Conservation (phyloP, 2,113 vertebrate species). For the Sylvia atricapilla region DNA sequence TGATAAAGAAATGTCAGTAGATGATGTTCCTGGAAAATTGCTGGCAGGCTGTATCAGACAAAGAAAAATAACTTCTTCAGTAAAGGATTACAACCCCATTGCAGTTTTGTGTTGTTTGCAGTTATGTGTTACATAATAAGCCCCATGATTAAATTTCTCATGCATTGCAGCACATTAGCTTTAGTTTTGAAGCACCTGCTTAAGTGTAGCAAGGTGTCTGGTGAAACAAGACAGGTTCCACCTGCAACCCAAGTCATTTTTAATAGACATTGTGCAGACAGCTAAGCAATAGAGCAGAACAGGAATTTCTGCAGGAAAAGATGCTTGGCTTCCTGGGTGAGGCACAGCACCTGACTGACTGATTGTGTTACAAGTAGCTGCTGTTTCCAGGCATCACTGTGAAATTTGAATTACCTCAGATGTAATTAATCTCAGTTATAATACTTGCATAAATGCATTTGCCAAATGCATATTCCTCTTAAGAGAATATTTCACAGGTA, state of each 20-base stretch:
- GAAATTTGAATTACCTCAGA: neutral
- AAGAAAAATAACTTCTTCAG: slow-evolving; percentile 18
- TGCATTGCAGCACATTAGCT: neutral
- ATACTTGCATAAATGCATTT: neutral
- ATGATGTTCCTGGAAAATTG: slow-evolving; percentile 69
- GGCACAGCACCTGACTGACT: neutral
- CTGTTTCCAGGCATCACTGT: neutral
- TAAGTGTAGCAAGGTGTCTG: neutral
- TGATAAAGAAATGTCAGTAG: slow-evolving; percentile 75
- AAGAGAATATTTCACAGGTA: neutral
- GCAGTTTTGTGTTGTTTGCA: neutral
- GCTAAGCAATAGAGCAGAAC: neutral
- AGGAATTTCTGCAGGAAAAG: slow-evolving; percentile 1
- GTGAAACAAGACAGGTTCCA: neutral
- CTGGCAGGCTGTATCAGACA: slow-evolving; percentile 70
- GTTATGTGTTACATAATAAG: neutral
- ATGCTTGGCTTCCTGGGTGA: neutral
- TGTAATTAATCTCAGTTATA: neutral
- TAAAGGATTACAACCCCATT: neutral
- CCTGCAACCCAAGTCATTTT: neutral
- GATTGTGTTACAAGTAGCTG: neutral
- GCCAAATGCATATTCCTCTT: neutral
- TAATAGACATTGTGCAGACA: neutral
- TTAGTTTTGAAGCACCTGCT: neutral
- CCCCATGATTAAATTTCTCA: neutral